These are phyloP conservation scores for Ispidina picta DNA, from an alignment of 2,797 vertebrate genomes.

Conservation along the genomic window DNA sequence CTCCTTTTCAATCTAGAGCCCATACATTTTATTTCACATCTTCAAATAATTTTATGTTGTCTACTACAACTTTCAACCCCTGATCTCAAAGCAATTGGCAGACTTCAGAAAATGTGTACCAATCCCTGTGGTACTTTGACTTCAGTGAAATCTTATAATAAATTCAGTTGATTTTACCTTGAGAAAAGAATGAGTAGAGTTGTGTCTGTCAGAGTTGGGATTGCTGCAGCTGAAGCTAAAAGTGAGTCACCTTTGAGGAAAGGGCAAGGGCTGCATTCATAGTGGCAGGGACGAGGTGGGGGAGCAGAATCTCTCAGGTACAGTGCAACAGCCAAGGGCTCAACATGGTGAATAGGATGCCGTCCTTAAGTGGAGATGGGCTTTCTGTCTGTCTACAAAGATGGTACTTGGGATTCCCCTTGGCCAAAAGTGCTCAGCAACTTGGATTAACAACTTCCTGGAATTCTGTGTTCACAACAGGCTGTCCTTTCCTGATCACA, in stretches of 20 bases:
- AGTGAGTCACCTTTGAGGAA: not conserved
- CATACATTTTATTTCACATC: not conserved
- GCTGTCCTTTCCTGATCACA: not conserved
- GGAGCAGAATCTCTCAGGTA: not conserved
- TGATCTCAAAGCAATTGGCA: not conserved
- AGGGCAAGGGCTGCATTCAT: not conserved
- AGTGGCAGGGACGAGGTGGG: fast-evolving
- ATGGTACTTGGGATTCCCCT: not conserved
- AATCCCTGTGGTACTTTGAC: not conserved
- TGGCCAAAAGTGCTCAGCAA: fast-evolving
- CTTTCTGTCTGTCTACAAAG: not conserved
- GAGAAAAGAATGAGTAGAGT: not conserved
- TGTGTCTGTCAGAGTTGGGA: not conserved
- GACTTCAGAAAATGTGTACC: not conserved
- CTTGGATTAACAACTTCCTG: not conserved
- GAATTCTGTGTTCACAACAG: not conserved
- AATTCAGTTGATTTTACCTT: not conserved
- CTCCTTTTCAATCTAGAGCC: not conserved
- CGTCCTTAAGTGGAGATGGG: not conserved
- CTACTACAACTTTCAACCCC: not conserved
- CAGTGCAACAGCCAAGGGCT: not conserved
- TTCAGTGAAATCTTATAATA: not conserved
- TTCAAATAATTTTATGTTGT: not conserved
- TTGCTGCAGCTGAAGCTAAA: not conserved
- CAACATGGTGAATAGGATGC: fast-evolving